These are phyloP conservation scores for Ormyrus labotus DNA, from an alignment of 2,888 invertebrate species.

Conservation along the genomic window DNA sequence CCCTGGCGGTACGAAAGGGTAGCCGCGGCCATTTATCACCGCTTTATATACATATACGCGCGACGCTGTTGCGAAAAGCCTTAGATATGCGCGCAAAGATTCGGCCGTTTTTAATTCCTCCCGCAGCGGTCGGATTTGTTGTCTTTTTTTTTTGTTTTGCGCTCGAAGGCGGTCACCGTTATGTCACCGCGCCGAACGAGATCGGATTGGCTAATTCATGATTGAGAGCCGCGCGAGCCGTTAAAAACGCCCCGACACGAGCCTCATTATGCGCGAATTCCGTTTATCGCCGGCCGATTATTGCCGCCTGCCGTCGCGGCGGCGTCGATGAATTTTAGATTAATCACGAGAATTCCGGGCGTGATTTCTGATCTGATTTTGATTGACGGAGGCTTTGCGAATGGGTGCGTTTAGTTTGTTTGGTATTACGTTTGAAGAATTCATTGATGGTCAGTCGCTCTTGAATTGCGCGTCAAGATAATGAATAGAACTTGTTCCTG, in stretches of 20 bases:
- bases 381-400: background rate
- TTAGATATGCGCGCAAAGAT: slow-evolving; percentile 47
- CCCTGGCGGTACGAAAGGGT: background rate
- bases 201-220: slow-evolving; percentile 28
- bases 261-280: slow-evolving; percentile 22
- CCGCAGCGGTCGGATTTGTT: background rate
- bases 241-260: background rate
- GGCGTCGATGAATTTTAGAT: slow-evolving; percentile 19
- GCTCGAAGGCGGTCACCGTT: background rate
- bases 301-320: slow-evolving; percentile 6
- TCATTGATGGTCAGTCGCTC: too few species aligned
- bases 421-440: too few species aligned
- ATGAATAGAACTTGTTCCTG: too few species aligned
- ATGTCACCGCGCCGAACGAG: slow-evolving; percentile 25
- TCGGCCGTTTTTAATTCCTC: slow-evolving; percentile 1
- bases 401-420: too few species aligned
- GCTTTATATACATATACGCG: slow-evolving; percentile 1
- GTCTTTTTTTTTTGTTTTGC: background rate
- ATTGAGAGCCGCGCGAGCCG: slow-evolving; percentile 25
- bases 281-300: slow-evolving; percentile 26
- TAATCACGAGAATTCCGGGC: background rate
- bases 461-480: too few species aligned
- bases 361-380: background rate
- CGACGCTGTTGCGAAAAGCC: slow-evolving; percentile 31
- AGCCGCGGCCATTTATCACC: slow-evolving; percentile 11